Base-by-base conservation (phyloP, 2,888 invertebrate genomes). In the Trissoscelio sp. region DNA sequence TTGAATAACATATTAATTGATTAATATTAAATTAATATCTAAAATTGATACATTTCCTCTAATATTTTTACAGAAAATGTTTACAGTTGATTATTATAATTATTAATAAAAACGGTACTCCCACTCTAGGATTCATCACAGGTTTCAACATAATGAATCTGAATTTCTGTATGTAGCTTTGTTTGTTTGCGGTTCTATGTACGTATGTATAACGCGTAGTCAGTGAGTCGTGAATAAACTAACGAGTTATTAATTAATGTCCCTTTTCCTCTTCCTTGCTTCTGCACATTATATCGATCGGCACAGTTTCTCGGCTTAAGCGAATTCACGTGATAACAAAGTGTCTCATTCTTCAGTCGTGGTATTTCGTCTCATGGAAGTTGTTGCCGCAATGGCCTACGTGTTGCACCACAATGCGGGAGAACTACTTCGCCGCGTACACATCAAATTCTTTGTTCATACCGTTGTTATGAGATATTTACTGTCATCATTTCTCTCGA, bases 241-340 rank as follows among this genome's bases (percentile, higher is more conserved):
- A 78, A 78, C 66, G 70, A 79, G 72, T 78, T 70, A 78, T 57
- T 64, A 62, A 78, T 78, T 78, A 64, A 78, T 78, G 78, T 70
- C 69, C 57, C 53, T 70, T 57, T 78, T 78, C 62, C 57, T 78
- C 70, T 62, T 70, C 46, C 78, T 70, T 57, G 64, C 39, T 70
- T 57, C 57, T 46, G 64, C 78, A 46, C 70, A 48, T 48, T 78
- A 42, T 78, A 78, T 78, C 64, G 78, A 78, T 78, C 64, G 78
- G 39, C 64, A 75, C 64, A 64, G 57, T 74, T 74, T 64, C 74
- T 64, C 64, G 28, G 46, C 46, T 74, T 74, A 74, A 74, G 57
- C 74, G 74, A 64, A 74, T 74, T 67, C 75, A 53, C 51, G 60
- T 31, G 60, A 66, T 75, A 75, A 58, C 70, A 70, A 75, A 75